Evolutionary conservation across 2,888 invertebrate genomes (phyloP), one percentile per base, ranked within the genome.

Genomic region (Diarsia brunnea): DNA sequence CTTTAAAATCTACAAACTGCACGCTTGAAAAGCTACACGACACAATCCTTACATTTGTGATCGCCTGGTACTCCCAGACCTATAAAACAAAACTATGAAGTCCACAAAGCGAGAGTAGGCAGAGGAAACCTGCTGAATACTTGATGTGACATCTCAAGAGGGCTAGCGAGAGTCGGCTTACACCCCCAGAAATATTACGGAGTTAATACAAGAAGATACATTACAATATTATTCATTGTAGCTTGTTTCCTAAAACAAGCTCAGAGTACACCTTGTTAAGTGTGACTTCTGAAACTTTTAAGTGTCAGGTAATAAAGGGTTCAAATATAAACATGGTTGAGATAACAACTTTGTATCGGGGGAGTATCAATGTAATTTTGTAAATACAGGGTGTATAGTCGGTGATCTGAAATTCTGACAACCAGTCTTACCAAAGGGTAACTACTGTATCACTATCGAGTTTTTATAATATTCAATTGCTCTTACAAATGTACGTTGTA

Each of bases 91-190:
- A 61, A 63, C 61, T 67, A 61, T 61, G 60, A 60, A 70, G 24
- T 70, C n/a, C 60, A 71, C 49, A 71, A 82, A 82, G 70, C 68
- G 16, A 24, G 27, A 47, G 19, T 16, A 16, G 27, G 69, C 19
- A 69, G 14, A 31, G 53, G 47, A 55, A 66, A 31, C 10, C 64
- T 60, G 0, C 21, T 81, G 45, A 82, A 82, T 82, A 53, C 21
- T 82, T 74, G 12, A 81, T 81, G 45, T 60, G 66, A 78, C 67
- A 64, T 74, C 69, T 60, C 65, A 10, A 31, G 68, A 78, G 74
- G 74, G 19, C 69, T 8, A 31, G 55, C n/a, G 63, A 73, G 31
- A 64, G 24, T 2, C 49, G 45, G 31, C 58, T 71, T 31, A 53
- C 12, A 47, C 69, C 53, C 65, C 55, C 58, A 55, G 82, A 68